Percentiles rank a stretch among this genome's conserved stretches.
Evolutionary conservation across 2,888 invertebrate species (phyloP).

Genomic region (Mylabris sibirica): DNA sequence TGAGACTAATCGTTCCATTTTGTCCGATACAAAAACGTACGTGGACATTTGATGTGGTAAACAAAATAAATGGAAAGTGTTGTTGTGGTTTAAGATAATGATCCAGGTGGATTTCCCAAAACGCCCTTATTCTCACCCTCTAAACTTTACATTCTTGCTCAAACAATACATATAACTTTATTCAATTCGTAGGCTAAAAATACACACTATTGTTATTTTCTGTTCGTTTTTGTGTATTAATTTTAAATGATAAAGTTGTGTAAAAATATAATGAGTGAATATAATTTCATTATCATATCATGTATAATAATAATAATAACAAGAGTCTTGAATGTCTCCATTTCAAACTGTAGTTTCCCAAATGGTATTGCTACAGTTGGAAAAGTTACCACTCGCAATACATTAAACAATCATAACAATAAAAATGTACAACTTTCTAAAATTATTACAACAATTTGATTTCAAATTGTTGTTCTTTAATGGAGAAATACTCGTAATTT

Average conservation of each 20-base stretch:
- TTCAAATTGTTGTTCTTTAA: neutral
- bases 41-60: neutral
- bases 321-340: neutral
- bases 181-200: too few species aligned
- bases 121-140: neutral
- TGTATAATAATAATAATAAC: neutral
- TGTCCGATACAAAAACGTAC: neutral
- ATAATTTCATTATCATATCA: neutral
- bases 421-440: neutral
- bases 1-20: neutral
- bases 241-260: neutral
- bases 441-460: neutral
- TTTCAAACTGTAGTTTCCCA: neutral
- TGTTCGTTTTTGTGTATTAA: neutral
- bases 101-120: constrained; percentile 9
- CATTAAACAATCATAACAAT: constrained; percentile 2
- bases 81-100: neutral
- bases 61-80: neutral
- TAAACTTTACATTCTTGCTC: neutral
- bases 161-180: neutral
- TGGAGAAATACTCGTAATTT: neutral
- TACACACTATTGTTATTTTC: neutral
- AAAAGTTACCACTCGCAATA: neutral
- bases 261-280: neutral
- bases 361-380: neutral